Base-by-base conservation (phyloP, 2,888 invertebrate genomes). In the Odontocolon sp. region DNA sequence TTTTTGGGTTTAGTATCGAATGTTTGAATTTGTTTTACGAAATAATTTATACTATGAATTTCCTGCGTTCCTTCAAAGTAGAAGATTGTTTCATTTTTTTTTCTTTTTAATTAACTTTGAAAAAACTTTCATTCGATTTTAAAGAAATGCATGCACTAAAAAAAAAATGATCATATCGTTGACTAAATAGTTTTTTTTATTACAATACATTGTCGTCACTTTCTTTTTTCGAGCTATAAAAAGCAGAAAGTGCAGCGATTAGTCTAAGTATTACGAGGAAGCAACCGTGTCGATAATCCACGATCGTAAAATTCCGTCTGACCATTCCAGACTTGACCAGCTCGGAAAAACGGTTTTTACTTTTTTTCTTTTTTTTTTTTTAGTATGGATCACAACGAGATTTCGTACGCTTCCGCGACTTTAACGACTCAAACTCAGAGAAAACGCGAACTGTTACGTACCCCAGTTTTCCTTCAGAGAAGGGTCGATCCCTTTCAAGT, bases 271-370 rank as follows among this genome's bases (percentile, higher is more conserved):
- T 33, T 56, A 42, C 59, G 56, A 14, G 26, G 26, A 36, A 71
- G 47, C 67, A 28, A 50, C 67, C 59, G 42, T 47, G 47, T 63
- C 61, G 67, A 76, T 71, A 71, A 76, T 71, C 38, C 38, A 4
- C 2, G 6, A 56, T 71, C 76, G 76, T 76, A 71, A 76, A 71
- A 71, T 38, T 33, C 4, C n/a, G 76, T 63, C 56, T 40, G 76
- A 71, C 71, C 40, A 63, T 71, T 40, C 67, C 38, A 16, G 40
- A 47, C 45, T 61, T 56, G 54, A 56, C 38, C 47, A 38, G 26
- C 31, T 6, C 40, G 61, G 21, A 59, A 67, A 47, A 67, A 31
- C 36, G 42, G 18, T 28, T 42, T 8, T 3, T n/a, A n/a, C n/a
- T n/a, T n/a, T n/a, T 57, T n/a, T 21, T 16, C n/a, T 56, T 59